A percentile compares a stretch with the other conserved stretches of the same genome.
These are phyloP conservation scores for Cyanoramphus novaezelandiae DNA, from an alignment of 2,113 vertebrate species.

Conservation along the genomic window DNA sequence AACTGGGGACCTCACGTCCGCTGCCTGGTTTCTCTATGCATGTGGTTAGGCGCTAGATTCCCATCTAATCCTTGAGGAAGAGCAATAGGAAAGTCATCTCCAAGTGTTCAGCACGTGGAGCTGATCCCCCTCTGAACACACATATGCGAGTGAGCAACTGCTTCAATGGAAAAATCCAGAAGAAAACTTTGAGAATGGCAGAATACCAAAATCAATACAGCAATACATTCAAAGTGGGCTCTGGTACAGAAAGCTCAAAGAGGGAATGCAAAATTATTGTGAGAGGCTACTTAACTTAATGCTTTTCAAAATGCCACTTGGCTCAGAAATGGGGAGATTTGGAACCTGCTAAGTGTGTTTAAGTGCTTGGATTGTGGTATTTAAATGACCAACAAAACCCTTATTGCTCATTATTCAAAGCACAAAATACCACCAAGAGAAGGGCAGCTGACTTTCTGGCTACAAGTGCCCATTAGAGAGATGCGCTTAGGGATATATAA, in stretches of 20 bases:
- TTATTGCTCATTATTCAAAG: constrained; percentile 31
- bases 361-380: constrained; percentile 10
- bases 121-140: not conserved
- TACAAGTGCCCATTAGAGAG: constrained; percentile 14
- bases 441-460: constrained; percentile 28
- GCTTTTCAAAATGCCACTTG: constrained; percentile 40
- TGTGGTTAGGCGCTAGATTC: not conserved
- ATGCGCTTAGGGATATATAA: not conserved
- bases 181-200: constrained; percentile 26
- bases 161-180: constrained; percentile 37
- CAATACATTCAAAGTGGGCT: not conserved
- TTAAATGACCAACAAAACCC: constrained; percentile 38
- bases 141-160: not conserved
- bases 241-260: not conserved
- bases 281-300: constrained; percentile 35
- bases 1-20: not conserved
- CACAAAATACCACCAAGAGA: not conserved
- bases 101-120: not conserved
- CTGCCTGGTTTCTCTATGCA: not conserved
- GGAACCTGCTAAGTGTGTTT: constrained; percentile 36
- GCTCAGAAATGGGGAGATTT: constrained; percentile 10
- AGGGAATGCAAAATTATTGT: not conserved
- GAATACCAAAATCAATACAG: constrained; percentile 49
- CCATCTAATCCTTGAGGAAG: not conserved
- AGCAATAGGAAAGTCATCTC: not conserved